Percentiles rank a stretch among this genome's conserved stretches.
phyloP scores from a whole-genome alignment of 2,888 invertebrate genomes.

The Petrophora chlorosata region DNA sequence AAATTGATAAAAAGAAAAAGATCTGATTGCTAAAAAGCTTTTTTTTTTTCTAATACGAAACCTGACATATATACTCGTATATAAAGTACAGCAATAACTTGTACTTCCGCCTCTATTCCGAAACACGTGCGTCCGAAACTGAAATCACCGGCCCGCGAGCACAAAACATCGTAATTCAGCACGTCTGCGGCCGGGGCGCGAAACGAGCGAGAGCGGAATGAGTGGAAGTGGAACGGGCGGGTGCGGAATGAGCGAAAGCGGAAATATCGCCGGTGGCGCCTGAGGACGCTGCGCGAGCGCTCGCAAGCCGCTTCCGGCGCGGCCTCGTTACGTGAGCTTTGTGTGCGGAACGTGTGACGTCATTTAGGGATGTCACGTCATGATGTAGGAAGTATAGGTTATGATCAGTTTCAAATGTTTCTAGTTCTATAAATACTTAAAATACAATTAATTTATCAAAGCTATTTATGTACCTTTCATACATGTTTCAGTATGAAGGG shows the following conservation, averaged over 20 bases:
- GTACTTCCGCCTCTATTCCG: conserved; percentile 22
- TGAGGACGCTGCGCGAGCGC: conserved; percentile 54
- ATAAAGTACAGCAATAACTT: not conserved
- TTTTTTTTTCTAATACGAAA: too few relatives aligned
- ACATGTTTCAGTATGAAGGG: too few relatives aligned
- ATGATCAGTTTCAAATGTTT: not conserved
- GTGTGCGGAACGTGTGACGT: conserved; percentile 41
- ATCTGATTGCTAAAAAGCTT: too few relatives aligned
- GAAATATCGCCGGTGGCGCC: conserved; percentile 64
- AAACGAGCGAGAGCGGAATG: conserved; percentile 46
- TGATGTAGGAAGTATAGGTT: not conserved
- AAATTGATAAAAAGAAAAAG: too few relatives aligned
- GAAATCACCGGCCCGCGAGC: conserved; percentile 11
- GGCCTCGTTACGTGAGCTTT: conserved; percentile 68
- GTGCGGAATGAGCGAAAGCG: conserved; percentile 36
- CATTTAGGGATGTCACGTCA: conserved; percentile 33
- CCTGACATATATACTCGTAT: too few relatives aligned
- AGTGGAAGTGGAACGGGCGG: not conserved
- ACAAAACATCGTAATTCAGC: conserved; percentile 21
- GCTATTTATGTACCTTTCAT: too few relatives aligned
- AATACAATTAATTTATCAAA: too few relatives aligned
- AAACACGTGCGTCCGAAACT: conserved; percentile 18
- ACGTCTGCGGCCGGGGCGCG: conserved; percentile 6
- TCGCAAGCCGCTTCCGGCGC: conserved; percentile 63
- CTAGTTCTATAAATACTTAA: too few relatives aligned